Evolutionary conservation across 2,113 vertebrate genomes (phyloP), one percentile per base, ranked within the genome.

Genomic region (Mirza zaza): DNA sequence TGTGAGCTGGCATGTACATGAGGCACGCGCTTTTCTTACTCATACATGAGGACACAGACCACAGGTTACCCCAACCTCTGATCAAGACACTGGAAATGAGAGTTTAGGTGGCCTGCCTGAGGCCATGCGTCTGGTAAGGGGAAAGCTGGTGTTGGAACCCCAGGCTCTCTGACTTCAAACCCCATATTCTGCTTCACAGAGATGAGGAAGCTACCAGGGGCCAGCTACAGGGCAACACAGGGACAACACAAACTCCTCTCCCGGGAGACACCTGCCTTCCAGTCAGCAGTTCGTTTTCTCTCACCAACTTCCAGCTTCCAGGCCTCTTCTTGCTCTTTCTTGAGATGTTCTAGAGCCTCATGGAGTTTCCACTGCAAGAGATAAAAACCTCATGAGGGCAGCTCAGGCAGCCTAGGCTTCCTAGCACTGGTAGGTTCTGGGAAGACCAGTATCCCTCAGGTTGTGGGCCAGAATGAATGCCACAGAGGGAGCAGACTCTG

Each of bases 301-400:
- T 97, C 93, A 20, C 34, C 76, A 73, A 94, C 88, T 97, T 97
- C 91, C 39, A 97, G 93, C 36, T 96, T 97, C 96, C 92, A 96
- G 73, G 67, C 85, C 23, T 95, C 67, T 32, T 97, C 91, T 42
- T 97, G 96, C 81, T 97, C 48, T 83, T 97, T 97, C 65, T 36
- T 96, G 27, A 98, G 96, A 90, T 86, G 81, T 68, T 97, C 88
- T 55, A 98, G 82, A 82, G 91, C 67, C 73, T 97, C 42, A 2
- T 96, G 97, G 52, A 98, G 96, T 93, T 97, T 95, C 93, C 97
- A 96, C 93, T 97, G 85, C 48, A 97, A 96, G 85, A 96, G 39
- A 82, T 0, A 65, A 76, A 83, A 84, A 88, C 55, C 18, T 87
- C 65, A 36, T 91, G 67, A 93, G 23, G 79, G 6, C n/a, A 36